Evolutionary conservation across 1,140 invertebrate genomes (phyloP).

Genomic region (Caenorhabditis briggsae): DNA sequence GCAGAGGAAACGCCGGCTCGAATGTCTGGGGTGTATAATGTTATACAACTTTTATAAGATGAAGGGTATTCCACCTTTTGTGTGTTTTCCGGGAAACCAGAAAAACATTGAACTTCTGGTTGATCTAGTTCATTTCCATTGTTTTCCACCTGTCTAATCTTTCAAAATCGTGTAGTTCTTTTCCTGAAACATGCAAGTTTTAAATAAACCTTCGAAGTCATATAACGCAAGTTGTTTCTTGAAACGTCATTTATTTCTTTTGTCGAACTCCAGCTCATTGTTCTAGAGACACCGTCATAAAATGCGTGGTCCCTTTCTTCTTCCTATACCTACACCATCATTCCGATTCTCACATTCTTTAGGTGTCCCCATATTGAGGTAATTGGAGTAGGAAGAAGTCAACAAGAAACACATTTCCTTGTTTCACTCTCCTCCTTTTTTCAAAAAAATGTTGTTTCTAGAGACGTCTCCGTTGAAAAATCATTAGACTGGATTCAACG

Average conservation of each 20-base stretch:
- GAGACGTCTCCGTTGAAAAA: background rate
- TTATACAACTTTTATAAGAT: background rate
- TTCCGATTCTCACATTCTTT: background rate
- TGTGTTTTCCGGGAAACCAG: background rate
- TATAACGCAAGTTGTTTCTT: background rate
- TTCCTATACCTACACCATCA: background rate
- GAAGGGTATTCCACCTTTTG: background rate
- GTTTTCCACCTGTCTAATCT: background rate
- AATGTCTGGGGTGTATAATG: background rate
- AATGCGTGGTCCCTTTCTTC: background rate
- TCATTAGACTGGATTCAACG: constrained; percentile 46
- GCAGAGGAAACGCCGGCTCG: background rate
- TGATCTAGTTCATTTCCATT: background rate
- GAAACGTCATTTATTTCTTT: background rate
- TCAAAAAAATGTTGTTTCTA: background rate
- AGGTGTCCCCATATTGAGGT: background rate
- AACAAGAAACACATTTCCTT: background rate
- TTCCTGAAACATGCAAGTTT: constrained; percentile 1
- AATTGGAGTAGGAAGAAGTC: background rate
- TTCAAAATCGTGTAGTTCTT: background rate
- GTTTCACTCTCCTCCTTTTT: background rate
- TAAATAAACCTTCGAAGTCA: background rate
- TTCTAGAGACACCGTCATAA: background rate
- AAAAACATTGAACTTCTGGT: background rate
- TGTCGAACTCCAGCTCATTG: background rate